These are phyloP conservation scores for Heliangelus exortis DNA, from an alignment of 2,797 vertebrate genomes.

Conservation along the genomic window DNA sequence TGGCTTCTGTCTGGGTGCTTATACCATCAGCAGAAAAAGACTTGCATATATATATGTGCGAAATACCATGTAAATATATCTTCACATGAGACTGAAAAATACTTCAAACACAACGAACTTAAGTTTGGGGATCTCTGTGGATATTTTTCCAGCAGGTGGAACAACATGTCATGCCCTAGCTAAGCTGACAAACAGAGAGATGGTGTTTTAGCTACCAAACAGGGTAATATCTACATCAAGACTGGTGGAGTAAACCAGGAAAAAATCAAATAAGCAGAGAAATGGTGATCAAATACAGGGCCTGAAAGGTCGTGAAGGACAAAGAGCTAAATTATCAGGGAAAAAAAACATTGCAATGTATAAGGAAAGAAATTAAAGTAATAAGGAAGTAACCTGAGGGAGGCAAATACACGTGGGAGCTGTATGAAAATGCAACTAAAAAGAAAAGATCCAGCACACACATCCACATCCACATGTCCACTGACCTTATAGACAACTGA, in stretches of 20 bases:
- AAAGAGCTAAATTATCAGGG: neutral
- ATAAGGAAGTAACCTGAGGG: neutral
- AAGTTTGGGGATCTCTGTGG: neutral
- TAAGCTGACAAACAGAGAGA: constrained; percentile 27
- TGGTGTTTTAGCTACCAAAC: constrained; percentile 13
- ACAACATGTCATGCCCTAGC: neutral
- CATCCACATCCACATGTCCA: neutral
- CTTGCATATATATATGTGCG: neutral
- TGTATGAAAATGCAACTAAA: neutral
- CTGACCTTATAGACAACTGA: neutral
- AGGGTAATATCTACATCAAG: constrained; percentile 24
- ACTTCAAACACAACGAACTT: constrained; percentile 14
- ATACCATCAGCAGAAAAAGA: neutral
- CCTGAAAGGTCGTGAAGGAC: neutral
- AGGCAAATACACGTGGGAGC: neutral
- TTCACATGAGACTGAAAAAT: neutral
- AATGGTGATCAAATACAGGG: constrained; percentile 16
- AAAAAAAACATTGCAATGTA: neutral
- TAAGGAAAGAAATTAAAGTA: constrained; percentile 23
- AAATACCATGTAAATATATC: neutral
- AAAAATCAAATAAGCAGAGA: constrained; percentile 53
- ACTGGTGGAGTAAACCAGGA: neutral
- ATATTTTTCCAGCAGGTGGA: constrained; percentile 14
- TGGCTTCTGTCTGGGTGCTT: neutral
- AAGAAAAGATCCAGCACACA: neutral